Evolutionary conservation across 2,888 invertebrate species (phyloP), one percentile per base, ranked within the genome.

Genomic region (Himalopsyche kuldschensis): DNA sequence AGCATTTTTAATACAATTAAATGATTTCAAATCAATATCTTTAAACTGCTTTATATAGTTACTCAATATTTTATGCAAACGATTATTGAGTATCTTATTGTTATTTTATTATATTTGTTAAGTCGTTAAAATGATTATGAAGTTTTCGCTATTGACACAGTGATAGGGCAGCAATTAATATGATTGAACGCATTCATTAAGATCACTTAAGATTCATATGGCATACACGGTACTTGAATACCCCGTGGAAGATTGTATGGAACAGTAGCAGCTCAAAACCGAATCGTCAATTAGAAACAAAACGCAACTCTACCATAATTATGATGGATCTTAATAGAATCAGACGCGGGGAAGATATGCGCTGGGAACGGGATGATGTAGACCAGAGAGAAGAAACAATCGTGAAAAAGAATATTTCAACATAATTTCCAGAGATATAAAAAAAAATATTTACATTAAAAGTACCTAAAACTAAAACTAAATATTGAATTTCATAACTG

Each of bases 271-370:
- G 30, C 15, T 55, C 55, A 20, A 55, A 55, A n/a, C 81, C 69
- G 81, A 81, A 79, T 83, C 83, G 77, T 83, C 85, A 85, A 85
- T 85, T 85, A 85, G 81, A 76, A 75, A 79, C 83, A 78, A 80
- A 84, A 84, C 79, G 82, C 79, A 79, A 82, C 81, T 83, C 75
- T 41, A 55, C 80, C 78, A 80, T 85, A 84, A 85, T 85, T 85
- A 84, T 85, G 85, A 85, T 85, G 85, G 85, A 85, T 84, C 85
- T 84, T 85, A 85, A 85, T 85, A 82, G 85, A 85, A 82, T 85
- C 80, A 79, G 82, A 78, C 82, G 83, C 47, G 48, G 81, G 46
- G 46, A 55, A 80, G 76, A 78, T 41, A 55, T 55, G 79, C 35
- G 35, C 77, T 69, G 78, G 31, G 78, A 41, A 35, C 32, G 46